Evolutionary conservation across 2,888 invertebrate species (phyloP), one percentile per base, ranked within the genome.

Genomic region (Andrena marginata): DNA sequence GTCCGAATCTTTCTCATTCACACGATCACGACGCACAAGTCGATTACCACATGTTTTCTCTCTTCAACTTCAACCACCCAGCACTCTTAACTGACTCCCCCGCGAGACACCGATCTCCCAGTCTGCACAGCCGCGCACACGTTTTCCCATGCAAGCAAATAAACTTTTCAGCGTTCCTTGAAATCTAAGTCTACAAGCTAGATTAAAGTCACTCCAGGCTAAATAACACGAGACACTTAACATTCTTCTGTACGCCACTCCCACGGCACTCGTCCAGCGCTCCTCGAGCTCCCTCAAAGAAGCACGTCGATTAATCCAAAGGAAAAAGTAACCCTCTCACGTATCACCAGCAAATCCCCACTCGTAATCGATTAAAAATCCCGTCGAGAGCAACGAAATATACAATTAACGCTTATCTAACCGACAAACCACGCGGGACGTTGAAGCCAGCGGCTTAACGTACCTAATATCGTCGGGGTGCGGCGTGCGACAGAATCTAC

Each of bases 121-220:
- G 16, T 16, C 20, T 26, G n/a, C 8, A 31, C 7, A 42, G 51
- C 29, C 42, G 60, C 6, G 35, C 2, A 13, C 48, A 23, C 56
- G 20, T 64, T 77, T 69, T 59, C 68, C 76, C 76, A 33, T 48
- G 35, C 67, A 8, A 35, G 54, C 33, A 49, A 79, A 76, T 60
- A 78, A 75, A 75, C 62, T 78, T 54, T 33, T 20, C 33, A 2
- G 20, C 68, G 78, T 69, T 78, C 54, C 56, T 76, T 63, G 33
- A 54, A 68, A 20, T n/a, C 62, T 29, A 42, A 42, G 26, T 5
- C 10, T 31, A 23, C 20, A 31, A 31, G n/a, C 16, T n/a, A 29
- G 62, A 76, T 78, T 76, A 76, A 75, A 78, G 31, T 26, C 26
- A 31, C 48, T 29, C 69, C n/a, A 64, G 68, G 64, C 56, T 69